Evolutionary conservation across 2,888 invertebrate genomes (phyloP).

Genomic region (Parapristionchus giblindavisi): DNA sequence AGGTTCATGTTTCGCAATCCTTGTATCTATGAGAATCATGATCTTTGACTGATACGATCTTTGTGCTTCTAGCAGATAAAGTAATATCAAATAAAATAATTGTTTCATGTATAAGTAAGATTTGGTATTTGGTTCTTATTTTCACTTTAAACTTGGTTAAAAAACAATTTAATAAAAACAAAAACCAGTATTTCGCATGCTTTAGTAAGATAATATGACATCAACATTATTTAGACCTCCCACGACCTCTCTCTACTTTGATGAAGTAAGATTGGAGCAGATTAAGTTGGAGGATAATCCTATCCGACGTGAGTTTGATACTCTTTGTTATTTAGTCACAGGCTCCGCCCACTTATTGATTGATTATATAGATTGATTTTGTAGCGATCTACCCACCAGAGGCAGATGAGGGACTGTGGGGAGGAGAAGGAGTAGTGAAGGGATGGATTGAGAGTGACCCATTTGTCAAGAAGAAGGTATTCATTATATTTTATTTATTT

Average conservation of each 20-base stretch:
- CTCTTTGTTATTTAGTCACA: background rate
- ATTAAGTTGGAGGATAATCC: conserved; percentile 58
- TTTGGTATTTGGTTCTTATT: too few species aligned
- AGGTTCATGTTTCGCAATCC: too few species aligned
- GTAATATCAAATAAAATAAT: too few species aligned
- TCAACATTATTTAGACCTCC: conserved; percentile 49
- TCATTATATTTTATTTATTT: background rate
- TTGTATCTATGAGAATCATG: too few species aligned
- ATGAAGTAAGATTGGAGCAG: conserved; percentile 54
- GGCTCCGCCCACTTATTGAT: too few species aligned
- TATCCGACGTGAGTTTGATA: conserved; percentile 44
- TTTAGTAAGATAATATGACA: background rate
- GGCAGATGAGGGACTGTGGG: conserved; percentile 88
- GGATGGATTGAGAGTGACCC: conserved; percentile 76
- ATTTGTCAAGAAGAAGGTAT: conserved; percentile 65
- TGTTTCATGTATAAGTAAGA: too few species aligned
- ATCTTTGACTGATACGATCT: too few species aligned
- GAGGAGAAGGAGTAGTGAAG: conserved; percentile 91
- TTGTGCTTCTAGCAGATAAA: too few species aligned
- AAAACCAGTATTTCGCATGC: background rate
- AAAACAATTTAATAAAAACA: too few species aligned
- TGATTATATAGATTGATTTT: conserved; percentile 11
- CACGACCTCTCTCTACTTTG: conserved; percentile 51
- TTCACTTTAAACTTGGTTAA: too few species aligned
- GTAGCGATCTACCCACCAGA: conserved; percentile 81